Evolutionary conservation across 2,797 vertebrate genomes (phyloP).

Genomic region (Mormyrops boulengeri): DNA sequence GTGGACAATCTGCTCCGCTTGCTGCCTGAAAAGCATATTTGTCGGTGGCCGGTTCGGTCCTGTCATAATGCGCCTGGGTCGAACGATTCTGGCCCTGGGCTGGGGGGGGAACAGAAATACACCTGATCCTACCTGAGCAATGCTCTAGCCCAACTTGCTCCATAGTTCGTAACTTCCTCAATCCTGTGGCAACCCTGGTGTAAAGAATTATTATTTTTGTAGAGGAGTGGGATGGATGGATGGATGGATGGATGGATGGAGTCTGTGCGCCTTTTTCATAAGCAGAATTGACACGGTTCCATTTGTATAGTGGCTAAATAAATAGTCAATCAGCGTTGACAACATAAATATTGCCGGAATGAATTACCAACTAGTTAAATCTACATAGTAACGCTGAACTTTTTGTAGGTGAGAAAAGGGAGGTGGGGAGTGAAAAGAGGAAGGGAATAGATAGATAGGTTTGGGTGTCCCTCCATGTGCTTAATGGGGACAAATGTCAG

Average conservation of each 20-base stretch:
- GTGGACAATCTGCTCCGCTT: background rate
- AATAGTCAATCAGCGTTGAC: background rate
- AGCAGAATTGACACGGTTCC: background rate
- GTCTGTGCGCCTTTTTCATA: background rate
- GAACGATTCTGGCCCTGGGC: background rate
- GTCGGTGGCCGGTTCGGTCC: background rate
- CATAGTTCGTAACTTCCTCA: background rate
- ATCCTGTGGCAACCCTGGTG: background rate
- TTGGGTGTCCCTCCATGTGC: conserved; percentile 19
- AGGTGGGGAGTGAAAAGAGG: background rate
- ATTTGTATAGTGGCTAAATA: background rate
- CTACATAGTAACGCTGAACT: background rate
- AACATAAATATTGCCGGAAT: background rate
- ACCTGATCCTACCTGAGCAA: background rate
- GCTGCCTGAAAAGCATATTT: background rate
- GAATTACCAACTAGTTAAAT: background rate
- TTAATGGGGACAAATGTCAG: background rate
- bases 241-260: background rate
- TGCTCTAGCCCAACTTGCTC: background rate
- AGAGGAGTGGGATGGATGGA: background rate
- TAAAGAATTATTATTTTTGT: background rate
- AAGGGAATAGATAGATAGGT: conserved; percentile 11
- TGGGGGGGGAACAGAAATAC: background rate
- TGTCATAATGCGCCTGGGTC: background rate
- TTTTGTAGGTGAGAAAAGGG: background rate